These are phyloP conservation scores for Ptychobarbus kaznakovi DNA, from an alignment of 2,797 vertebrate genomes.

Conservation along the genomic window DNA sequence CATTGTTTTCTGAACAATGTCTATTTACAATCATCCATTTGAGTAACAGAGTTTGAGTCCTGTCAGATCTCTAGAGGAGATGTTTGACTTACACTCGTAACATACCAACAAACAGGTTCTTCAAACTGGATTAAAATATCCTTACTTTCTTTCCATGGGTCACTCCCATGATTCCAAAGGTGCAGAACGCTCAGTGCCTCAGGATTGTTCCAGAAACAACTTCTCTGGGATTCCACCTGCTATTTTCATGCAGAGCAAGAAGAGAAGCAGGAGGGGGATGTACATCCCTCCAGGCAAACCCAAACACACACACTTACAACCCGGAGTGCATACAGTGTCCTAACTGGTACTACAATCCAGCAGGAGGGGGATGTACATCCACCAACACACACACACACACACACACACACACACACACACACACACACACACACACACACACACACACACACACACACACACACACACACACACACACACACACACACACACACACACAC, in stretches of 20 bases:
- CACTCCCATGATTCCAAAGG: slow-evolving; percentile 77
- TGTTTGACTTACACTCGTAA: background rate
- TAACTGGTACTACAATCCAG: slow-evolving; percentile 20
- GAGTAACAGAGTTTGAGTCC: background rate
- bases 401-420: too few relatives aligned
- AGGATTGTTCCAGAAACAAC: slow-evolving; percentile 6
- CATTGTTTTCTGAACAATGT: background rate
- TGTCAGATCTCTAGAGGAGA: background rate
- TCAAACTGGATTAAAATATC: slow-evolving; percentile 10
- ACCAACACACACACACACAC: too few relatives aligned
- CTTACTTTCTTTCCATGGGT: slow-evolving; percentile 85
- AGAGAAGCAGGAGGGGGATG: slow-evolving; percentile 24
- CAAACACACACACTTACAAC: background rate
- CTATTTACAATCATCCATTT: background rate
- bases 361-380: background rate
- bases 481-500: too few relatives aligned
- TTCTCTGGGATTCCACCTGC: slow-evolving; percentile 12
- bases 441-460: too few relatives aligned
- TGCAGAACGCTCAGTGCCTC: slow-evolving; percentile 47
- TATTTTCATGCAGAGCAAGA: slow-evolving; percentile 28
- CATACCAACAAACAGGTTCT: background rate
- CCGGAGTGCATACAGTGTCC: slow-evolving; percentile 13
- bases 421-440: too few relatives aligned
- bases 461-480: too few relatives aligned
- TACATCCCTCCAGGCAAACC: slow-evolving; percentile 14